A percentile compares a stretch with the other conserved stretches of the same genome.
These are phyloP conservation scores for Thermophis baileyi DNA, from an alignment of 2,113 vertebrate species.

Conservation along the genomic window DNA sequence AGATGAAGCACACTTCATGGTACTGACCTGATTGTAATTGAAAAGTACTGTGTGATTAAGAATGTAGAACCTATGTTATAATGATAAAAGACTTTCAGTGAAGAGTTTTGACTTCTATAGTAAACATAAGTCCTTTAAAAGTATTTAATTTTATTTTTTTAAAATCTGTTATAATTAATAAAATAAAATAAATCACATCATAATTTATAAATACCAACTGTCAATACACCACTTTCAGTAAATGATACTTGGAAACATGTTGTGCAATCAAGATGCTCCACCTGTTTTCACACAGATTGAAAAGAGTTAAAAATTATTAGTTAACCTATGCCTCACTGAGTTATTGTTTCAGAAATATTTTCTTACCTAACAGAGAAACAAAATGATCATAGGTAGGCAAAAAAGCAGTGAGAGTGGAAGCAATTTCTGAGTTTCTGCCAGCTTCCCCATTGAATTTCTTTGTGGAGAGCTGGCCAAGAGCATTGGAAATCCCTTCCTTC, in stretches of 20 bases:
- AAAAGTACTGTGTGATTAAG: neutral
- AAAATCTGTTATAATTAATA: neutral
- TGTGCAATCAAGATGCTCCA: neutral
- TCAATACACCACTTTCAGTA: neutral
- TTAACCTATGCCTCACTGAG: no score
- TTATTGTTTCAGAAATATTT: no score
- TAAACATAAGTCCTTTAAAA: neutral
- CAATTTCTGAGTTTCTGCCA: no score
- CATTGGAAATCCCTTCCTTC: no score
- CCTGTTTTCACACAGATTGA: neutral
- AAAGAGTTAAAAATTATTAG: neutral
- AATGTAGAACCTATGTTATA: no score
- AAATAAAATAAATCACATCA: neutral
- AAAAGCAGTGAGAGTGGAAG: no score
- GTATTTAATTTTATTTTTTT: neutral
- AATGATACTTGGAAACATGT: neutral
- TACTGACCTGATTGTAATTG: neutral
- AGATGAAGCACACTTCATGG: neutral
- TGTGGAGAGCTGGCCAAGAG: no score
- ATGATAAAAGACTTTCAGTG: neutral
- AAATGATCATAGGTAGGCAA: no score
- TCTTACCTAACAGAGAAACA: no score
- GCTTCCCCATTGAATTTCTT: no score
- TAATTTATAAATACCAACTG: neutral
- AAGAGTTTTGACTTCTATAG: neutral